Conservation (phyloP, 2,888 invertebrate species). For the Melinaea menophilus region DNA sequence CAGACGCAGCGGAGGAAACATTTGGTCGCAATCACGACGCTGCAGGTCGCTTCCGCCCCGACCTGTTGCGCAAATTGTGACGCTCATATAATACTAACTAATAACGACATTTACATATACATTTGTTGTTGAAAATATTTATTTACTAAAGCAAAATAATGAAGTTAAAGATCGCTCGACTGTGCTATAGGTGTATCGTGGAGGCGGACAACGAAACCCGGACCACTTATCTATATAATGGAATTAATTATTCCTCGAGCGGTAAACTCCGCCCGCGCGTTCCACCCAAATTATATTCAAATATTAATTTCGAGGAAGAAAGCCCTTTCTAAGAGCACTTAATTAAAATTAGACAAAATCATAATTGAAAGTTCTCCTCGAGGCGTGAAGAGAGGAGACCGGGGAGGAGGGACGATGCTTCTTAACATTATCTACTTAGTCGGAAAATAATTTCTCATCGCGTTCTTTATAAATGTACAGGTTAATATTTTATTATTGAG, state of each 20-base stretch:
- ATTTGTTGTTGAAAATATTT: background rate
- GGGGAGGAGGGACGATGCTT: constrained; percentile 55
- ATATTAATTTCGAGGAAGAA: constrained; percentile 77
- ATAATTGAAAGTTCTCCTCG: constrained; percentile 78
- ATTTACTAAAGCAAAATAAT: background rate
- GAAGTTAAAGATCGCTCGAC: background rate
- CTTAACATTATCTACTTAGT: constrained; percentile 75
- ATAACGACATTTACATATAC: background rate
- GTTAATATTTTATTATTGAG: constrained; percentile 45
- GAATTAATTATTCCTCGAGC: constrained; percentile 76
- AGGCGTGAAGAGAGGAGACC: constrained; percentile 67
- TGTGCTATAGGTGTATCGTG: constrained; percentile 7
- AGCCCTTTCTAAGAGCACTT: constrained; percentile 77
- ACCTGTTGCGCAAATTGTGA: constrained; percentile 75
- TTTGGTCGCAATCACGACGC: constrained; percentile 74
- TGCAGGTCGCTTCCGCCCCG: constrained; percentile 78
- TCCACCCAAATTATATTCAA: constrained; percentile 78
- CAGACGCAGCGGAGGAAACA: constrained; percentile 72
- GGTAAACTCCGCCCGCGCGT: constrained; percentile 76
- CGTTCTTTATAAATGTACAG: constrained; percentile 62
- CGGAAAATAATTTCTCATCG: constrained; percentile 68
- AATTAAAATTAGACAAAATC: constrained; percentile 79
- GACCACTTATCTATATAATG: constrained; percentile 70
- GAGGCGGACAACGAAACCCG: constrained; percentile 41
- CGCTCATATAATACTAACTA: constrained; percentile 12